phyloP scores from a whole-genome alignment of 2,888 invertebrate species.

The Diabrotica balteata region DNA sequence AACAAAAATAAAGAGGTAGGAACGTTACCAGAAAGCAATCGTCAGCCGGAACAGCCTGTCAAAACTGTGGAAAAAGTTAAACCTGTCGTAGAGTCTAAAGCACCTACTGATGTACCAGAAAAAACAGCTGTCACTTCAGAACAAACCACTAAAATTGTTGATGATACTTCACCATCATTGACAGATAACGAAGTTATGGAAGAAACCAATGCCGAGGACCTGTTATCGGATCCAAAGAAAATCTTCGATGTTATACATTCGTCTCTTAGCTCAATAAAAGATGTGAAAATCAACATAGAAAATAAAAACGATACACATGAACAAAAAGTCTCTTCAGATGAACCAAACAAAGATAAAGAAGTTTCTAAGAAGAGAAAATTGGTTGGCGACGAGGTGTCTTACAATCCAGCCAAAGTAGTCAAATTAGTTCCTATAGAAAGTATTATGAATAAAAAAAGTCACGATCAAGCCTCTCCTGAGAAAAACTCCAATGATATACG shows the following conservation, averaged over 20 bases:
- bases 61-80: too few relatives aligned
- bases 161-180: too few relatives aligned
- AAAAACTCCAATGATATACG: too few relatives aligned
- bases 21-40: too few relatives aligned
- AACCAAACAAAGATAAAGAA: constrained; percentile 2
- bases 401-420: constrained; percentile 38
- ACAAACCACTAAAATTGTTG: too few relatives aligned
- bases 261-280: constrained; percentile 37
- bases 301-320: background rate
- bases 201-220: constrained; percentile 2
- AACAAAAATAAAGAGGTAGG: too few relatives aligned
- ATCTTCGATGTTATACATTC: constrained; percentile 50
- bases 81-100: too few relatives aligned
- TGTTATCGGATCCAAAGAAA: constrained; percentile 39
- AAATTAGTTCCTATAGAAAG: constrained; percentile 45
- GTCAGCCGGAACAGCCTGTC: too few relatives aligned
- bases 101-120: too few relatives aligned
- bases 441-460: constrained; percentile 38
- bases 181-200: constrained; percentile 9
- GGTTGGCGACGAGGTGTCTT: constrained; percentile 19
- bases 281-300: background rate
- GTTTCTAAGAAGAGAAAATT: constrained; percentile 39
- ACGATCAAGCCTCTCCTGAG: constrained; percentile 13
- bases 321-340: background rate
- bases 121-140: too few relatives aligned